A percentile compares a stretch with the other conserved stretches of the same genome.
Evolutionary conservation across 1,140 invertebrate genomes (phyloP).

Genomic region (Ridgeia piscesae): DNA sequence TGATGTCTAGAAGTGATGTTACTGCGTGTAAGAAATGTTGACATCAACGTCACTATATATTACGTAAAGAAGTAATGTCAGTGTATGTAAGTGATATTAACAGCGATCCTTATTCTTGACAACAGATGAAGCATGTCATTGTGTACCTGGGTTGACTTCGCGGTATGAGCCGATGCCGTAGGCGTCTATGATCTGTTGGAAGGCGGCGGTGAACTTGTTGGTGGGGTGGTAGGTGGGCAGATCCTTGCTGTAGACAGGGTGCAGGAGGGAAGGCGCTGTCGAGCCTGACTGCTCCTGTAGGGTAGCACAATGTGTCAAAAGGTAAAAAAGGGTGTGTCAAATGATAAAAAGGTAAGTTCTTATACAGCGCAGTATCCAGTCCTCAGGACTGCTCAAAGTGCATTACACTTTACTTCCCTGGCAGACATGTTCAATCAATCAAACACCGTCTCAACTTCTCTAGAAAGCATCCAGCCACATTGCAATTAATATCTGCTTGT

Average conservation of each 20-base stretch:
- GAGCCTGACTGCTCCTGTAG: conserved; percentile 74
- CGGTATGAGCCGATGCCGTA: conserved; percentile 94
- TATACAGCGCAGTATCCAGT: too few relatives aligned
- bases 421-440: too few relatives aligned
- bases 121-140: not conserved
- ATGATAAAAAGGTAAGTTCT: too few relatives aligned
- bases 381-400: too few relatives aligned
- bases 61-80: not conserved
- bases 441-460: too few relatives aligned
- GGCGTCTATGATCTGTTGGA: conserved; percentile 93
- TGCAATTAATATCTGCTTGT: too few relatives aligned
- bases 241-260: conserved; percentile 86
- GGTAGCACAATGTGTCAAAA: not conserved
- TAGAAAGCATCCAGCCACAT: too few relatives aligned
- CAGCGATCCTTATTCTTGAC: not conserved
- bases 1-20: too few relatives aligned
- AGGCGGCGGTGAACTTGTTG: conserved; percentile 94
- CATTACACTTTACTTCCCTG: too few relatives aligned
- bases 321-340: too few relatives aligned
- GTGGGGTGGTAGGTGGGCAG: conserved; percentile 90
- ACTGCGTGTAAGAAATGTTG: too few relatives aligned
- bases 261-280: conserved; percentile 92
- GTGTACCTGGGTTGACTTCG: conserved; percentile 81
- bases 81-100: not conserved
- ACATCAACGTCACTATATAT: too few relatives aligned